Evolutionary conservation across 2,113 vertebrate genomes (phyloP), one percentile per base, ranked within the genome.

Genomic region (Tetrao urogallus): DNA sequence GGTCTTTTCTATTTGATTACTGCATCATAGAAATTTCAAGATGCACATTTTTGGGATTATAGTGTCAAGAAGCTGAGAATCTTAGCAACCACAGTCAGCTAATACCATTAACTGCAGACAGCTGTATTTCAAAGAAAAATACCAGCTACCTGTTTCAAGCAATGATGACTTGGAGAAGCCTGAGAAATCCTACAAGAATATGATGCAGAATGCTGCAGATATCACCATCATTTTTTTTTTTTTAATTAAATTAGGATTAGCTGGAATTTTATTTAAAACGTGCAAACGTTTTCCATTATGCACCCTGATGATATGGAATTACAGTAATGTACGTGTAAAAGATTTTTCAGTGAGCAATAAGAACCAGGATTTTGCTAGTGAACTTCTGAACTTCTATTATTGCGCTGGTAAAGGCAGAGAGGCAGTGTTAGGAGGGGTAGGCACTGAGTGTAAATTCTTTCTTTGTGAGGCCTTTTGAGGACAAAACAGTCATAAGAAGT

Each of bases 351-450:
- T 87, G 64, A 92, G 58, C 66, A 89, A 85, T 43, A 67, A 79
- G 92, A 94, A 79, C 36, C 43, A 85, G 6, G 72, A 70, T 87
- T 91, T 95, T 95, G 75, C 71, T 38, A 89, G 30, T 65, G 89
- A 93, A 91, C 95, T 93, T 85, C 67, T 92, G 78, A 92, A 91
- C 71, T 24, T 38, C 48, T 72, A 6, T 76, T 76, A 86, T 82
- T 95, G 30, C 73, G 45, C 56, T 92, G 47, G 45, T 90, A 88
- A 88, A 86, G 72, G 40, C 88, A 80, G 50, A 82, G 43, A 81
- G 30, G 72, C 72, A 63, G 48, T 82, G 82, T 88, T 90, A 77
- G 70, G 76, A 74, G 38, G 34, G 61, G 25, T 27, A 40, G 61
- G 40, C 38, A 64, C 42, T 45, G 69, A 70, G 56, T 77, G 79